Evolutionary conservation across 1,140 invertebrate genomes (phyloP).

Genomic region (Scaptomyza graminum): DNA sequence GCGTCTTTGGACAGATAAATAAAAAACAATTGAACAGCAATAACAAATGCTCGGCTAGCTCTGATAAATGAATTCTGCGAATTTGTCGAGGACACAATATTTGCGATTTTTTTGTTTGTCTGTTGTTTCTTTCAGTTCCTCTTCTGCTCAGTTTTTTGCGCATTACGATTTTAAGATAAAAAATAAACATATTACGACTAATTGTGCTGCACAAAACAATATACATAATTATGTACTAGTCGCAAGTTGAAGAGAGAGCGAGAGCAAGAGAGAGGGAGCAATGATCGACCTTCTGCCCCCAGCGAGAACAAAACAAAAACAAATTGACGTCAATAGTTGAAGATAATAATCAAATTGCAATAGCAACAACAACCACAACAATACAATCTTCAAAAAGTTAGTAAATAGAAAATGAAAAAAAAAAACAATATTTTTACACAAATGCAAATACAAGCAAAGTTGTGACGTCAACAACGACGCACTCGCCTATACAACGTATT

Average conservation of each 20-base stretch:
- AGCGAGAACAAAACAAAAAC: slow-evolving; percentile 52
- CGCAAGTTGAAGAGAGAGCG: too few species aligned
- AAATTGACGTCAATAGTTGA: slow-evolving; percentile 72
- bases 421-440: slow-evolving; percentile 39
- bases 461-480: slow-evolving; percentile 37
- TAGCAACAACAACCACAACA: slow-evolving; percentile 37
- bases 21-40: slow-evolving; percentile 70
- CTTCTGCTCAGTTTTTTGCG: slow-evolving; percentile 1
- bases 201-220: slow-evolving; percentile 23
- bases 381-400: slow-evolving; percentile 25
- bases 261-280: slow-evolving; percentile 40
- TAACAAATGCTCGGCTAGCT: slow-evolving; percentile 59
- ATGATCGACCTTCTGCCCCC: slow-evolving; percentile 47
- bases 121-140: slow-evolving; percentile 18
- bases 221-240: slow-evolving; percentile 38
- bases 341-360: slow-evolving; percentile 71
- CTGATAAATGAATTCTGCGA: slow-evolving; percentile 78
- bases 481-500: slow-evolving; percentile 9
- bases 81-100: slow-evolving; percentile 62
- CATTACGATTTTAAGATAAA: slow-evolving; percentile 40
- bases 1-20: slow-evolving; percentile 46
- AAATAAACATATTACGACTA: slow-evolving; percentile 53
- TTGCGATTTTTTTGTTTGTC: slow-evolving; percentile 30
- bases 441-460: slow-evolving; percentile 37
- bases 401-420: slow-evolving; percentile 35